Percentiles rank a stretch among this genome's conserved stretches.
These are phyloP conservation scores for Danaus melanippus DNA, from an alignment of 1,140 invertebrate genomes.

Conservation along the genomic window DNA sequence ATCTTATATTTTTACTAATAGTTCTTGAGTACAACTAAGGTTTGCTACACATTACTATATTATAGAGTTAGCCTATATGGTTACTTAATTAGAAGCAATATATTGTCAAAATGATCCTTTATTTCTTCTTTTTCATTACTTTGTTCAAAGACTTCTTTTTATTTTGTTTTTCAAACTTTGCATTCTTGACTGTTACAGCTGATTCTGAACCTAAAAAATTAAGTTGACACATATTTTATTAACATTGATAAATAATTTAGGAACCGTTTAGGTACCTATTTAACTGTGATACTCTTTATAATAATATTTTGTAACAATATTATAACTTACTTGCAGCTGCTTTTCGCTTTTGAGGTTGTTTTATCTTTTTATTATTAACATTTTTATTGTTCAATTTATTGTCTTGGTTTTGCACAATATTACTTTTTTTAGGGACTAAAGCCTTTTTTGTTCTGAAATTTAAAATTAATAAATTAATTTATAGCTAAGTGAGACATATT, in stretches of 20 bases:
- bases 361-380: slow-evolving; percentile 12
- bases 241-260: too few species aligned
- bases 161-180: slow-evolving; percentile 48
- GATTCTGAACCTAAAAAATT: slow-evolving; percentile 26
- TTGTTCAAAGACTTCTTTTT: slow-evolving; percentile 39
- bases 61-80: neutral
- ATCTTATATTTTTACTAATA: too few species aligned
- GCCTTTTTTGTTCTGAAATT: too few species aligned
- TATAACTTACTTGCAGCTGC: slow-evolving; percentile 4
- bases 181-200: slow-evolving; percentile 30
- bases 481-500: too few species aligned
- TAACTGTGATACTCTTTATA: neutral
- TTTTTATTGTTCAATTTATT: neutral
- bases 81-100: too few species aligned
- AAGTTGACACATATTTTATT: neutral
- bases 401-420: too few species aligned
- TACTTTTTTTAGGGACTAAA: too few species aligned
- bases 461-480: too few species aligned
- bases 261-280: too few species aligned
- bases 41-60: neutral
- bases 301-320: neutral
- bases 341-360: slow-evolving; percentile 6
- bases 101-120: slow-evolving; percentile 8
- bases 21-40: too few species aligned
- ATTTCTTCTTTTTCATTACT: slow-evolving; percentile 51